These are phyloP conservation scores for Calosoma granatense DNA, from an alignment of 1,140 invertebrate species.

Conservation along the genomic window DNA sequence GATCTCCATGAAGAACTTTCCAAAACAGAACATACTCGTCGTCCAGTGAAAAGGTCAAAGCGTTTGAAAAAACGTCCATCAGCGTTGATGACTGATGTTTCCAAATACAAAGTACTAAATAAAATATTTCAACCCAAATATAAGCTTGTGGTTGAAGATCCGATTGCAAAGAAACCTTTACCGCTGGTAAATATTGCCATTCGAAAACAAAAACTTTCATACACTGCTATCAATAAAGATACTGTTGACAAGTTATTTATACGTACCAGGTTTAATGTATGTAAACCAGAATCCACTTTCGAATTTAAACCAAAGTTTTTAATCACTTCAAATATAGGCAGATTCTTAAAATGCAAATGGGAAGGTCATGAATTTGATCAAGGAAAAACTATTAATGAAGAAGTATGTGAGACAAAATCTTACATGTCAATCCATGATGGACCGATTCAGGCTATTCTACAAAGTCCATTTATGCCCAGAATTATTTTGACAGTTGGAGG, in stretches of 20 bases:
- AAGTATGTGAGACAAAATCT: constrained; percentile 38
- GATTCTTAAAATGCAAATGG: constrained; percentile 35
- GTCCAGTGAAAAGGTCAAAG: constrained; percentile 11
- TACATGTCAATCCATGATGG: constrained; percentile 53
- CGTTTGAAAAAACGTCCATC: constrained; percentile 20
- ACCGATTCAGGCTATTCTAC: constrained; percentile 43
- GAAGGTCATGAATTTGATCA: constrained; percentile 49
- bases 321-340: constrained; percentile 18
- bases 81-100: not conserved
- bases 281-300: constrained; percentile 31
- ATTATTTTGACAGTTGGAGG: constrained; percentile 48
- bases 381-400: constrained; percentile 42
- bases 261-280: constrained; percentile 17
- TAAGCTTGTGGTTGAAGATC: constrained; percentile 19
- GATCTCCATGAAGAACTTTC: constrained; percentile 42
- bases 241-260: constrained; percentile 26
- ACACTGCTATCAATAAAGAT: constrained; percentile 34
- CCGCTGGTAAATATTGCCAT: not conserved
- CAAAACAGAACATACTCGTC: constrained; percentile 23
- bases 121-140: not conserved
- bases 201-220: constrained; percentile 32
- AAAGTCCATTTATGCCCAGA: constrained; percentile 42
- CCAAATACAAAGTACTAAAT: not conserved
- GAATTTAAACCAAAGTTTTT: constrained; percentile 41
- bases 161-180: not conserved